Evolutionary conservation across 2,888 invertebrate genomes (phyloP).

Genomic region (Laspeyria flexula): DNA sequence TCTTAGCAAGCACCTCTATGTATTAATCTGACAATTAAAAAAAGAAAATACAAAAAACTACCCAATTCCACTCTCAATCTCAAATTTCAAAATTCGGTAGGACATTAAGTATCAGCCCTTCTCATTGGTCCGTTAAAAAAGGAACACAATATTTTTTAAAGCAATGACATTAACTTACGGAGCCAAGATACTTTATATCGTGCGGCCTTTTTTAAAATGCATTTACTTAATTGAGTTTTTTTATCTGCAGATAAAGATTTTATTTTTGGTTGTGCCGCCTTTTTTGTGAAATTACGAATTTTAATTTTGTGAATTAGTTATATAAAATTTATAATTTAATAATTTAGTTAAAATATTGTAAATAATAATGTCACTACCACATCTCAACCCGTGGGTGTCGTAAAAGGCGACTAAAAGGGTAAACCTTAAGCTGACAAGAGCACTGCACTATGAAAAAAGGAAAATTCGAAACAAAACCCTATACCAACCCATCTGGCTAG

Average conservation of each 20-base stretch:
- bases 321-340: too few relatives aligned
- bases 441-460: too few relatives aligned
- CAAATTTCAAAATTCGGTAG: conserved; percentile 79
- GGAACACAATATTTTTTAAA: conserved; percentile 54
- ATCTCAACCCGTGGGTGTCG: too few relatives aligned
- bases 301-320: conserved; percentile 36
- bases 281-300: conserved; percentile 3
- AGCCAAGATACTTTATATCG: conserved; percentile 49
- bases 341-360: too few relatives aligned
- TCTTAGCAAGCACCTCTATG: too few relatives aligned
- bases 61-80: conserved; percentile 47
- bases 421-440: too few relatives aligned
- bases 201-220: conserved; percentile 47
- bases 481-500: too few relatives aligned
- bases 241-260: conserved; percentile 25
- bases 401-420: too few relatives aligned
- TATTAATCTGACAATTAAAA: too few relatives aligned
- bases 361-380: too few relatives aligned
- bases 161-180: conserved; percentile 48
- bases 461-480: too few relatives aligned
- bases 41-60: conserved; percentile 12
- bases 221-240: conserved; percentile 48
- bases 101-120: conserved; percentile 73
- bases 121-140: conserved; percentile 76
- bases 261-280: conserved; percentile 19